Base-by-base conservation (phyloP, 2,888 invertebrate species). In the Nomada flava region DNA sequence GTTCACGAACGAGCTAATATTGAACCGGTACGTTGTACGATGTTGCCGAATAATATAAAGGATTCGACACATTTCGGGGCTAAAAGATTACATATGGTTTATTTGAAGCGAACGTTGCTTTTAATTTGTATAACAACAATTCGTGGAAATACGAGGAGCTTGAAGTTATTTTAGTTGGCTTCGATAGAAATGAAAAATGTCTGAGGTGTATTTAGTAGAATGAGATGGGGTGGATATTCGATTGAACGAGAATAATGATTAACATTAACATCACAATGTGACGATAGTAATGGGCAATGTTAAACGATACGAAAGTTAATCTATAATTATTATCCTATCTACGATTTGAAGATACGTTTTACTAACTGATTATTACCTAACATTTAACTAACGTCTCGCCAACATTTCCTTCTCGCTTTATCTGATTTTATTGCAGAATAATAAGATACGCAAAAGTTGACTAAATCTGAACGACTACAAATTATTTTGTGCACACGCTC, bases 81-180 rank as follows among this genome's bases (percentile, higher is more conserved):
- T 36, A 1, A 36, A 36, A 7, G 36, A 7, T 65, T n/a, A 1
- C 64, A 13, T 42, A 36, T 23, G 18, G 3, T 36, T 13, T n/a
- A 42, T 2, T 57, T 47, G 5, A 55, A 53, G 67, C 47, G 36
- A 20, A 29, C 50, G 53, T 60, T 60, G 44, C 4, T 72, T 52
- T 47, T n/a, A n/a, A n/a, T 26, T 11, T 50, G 9, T 23, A 11
- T 15, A 13, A 26, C 42, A 20, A 36, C 7, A 44, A 53, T 23
- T 20, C 29, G 42, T 44, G 2, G 3, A 52, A 13, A 2, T 42
- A 20, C 42, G n/a, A 44, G 69, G 29, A 69, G 53, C 52, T 69
- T 55, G 75, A 44, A 76, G 75, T 62, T 62, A 29, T 29, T 52
- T 60, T 57, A 29, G 36, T 15, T 60, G 15, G 50, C 4, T 26